Evolutionary conservation across 2,797 vertebrate genomes (phyloP).

Genomic region (Mus caroli): DNA sequence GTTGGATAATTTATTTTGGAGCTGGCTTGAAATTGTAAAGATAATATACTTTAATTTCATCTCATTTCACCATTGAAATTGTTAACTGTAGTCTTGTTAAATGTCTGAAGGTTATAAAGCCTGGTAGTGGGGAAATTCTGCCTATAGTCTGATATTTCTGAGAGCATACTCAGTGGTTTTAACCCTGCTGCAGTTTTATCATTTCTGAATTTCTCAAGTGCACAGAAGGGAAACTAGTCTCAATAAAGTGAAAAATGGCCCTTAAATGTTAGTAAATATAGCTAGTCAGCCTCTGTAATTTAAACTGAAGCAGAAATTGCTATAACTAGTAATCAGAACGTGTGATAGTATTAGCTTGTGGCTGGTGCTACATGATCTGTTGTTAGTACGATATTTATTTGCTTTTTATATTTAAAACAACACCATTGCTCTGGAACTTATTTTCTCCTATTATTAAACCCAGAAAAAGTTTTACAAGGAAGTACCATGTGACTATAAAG

Average conservation of each 20-base stretch:
- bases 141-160: not conserved
- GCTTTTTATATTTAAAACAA: conserved; percentile 41
- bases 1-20: conserved; percentile 33
- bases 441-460: conserved; percentile 12
- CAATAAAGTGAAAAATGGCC: not conserved
- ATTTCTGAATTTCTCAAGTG: not conserved
- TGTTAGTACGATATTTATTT: not conserved
- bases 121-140: not conserved
- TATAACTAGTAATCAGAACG: not conserved
- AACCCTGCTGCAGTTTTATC: not conserved
- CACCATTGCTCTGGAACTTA: not conserved
- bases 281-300: accelerated
- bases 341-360: not conserved
- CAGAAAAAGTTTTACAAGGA: not conserved
- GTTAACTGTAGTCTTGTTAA: conserved; percentile 23
- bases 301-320: not conserved
- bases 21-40: conserved; percentile 4
- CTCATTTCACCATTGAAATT: conserved; percentile 46
- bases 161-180: not conserved
- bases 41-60: conserved; percentile 42
- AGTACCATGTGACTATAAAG: not conserved
- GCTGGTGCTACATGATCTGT: not conserved
- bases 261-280: not conserved
- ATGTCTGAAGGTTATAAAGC: not conserved
- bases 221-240: not conserved